phyloP scores from a whole-genome alignment of 2,113 vertebrate genomes.

The Chitala chitala region DNA sequence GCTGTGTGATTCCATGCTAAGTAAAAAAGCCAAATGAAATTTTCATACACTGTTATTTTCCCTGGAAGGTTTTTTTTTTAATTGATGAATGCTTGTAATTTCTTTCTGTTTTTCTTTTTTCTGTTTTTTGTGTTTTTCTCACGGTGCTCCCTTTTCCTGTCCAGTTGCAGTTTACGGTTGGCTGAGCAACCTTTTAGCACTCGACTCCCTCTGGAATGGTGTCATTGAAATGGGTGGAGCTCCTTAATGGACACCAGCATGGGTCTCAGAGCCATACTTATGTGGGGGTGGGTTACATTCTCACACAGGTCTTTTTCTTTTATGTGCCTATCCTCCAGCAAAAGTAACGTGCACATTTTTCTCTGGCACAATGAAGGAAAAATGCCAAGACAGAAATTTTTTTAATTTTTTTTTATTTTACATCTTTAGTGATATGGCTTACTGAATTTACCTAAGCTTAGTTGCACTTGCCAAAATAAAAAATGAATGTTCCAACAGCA shows the following conservation, averaged over 20 bases:
- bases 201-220: conserved; percentile 5
- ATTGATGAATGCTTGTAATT: background rate
- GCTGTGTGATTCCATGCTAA: background rate
- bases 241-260: background rate
- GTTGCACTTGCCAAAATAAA: too few relatives aligned
- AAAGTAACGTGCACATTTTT: too few relatives aligned
- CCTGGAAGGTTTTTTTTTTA: background rate
- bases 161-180: conserved; percentile 31
- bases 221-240: background rate
- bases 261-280: too few relatives aligned
- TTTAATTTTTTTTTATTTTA: too few relatives aligned
- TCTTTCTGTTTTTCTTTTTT: background rate
- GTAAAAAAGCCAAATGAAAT: conserved; percentile 8
- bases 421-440: too few relatives aligned
- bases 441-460: too few relatives aligned
- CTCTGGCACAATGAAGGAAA: too few relatives aligned
- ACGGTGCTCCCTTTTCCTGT: conserved; percentile 11
- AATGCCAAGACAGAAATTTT: background rate
- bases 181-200: conserved; percentile 31
- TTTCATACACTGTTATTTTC: background rate
- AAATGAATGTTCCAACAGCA: too few relatives aligned
- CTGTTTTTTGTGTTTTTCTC: too few relatives aligned
- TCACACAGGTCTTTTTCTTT: too few relatives aligned
- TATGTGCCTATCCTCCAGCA: too few relatives aligned
- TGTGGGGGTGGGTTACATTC: too few relatives aligned